Base-by-base conservation (phyloP, 2,113 vertebrate species). In the Neopipo cinnamomea region DNA sequence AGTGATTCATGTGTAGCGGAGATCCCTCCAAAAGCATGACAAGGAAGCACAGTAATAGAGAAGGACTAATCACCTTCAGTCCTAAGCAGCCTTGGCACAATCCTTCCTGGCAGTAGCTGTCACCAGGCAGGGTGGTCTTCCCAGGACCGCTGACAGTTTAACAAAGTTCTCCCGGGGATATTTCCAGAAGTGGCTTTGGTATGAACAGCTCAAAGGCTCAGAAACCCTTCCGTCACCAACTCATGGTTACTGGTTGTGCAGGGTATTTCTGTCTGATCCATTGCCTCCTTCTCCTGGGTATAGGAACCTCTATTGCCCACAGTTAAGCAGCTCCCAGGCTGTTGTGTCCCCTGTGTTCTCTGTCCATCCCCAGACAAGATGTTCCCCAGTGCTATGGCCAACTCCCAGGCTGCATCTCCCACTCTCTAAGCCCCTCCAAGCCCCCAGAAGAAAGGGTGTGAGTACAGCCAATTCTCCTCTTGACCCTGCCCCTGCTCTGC, bases 351-450 rank as follows among this genome's bases (percentile, higher is more conserved):
- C 50, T 12, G 24, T 28, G 27, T 15, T 37, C 65, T 61, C 35
- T 30, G 27, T 50, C 44, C 75, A 25, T 14, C 13, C 61, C 22
- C 33, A 50, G 62, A 23, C 44, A 59, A 59, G 33, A 75, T 8
- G 4, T 10, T 66, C 55, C 65, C 25, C 66, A 56, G 11, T 24
- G 50, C 85, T 46, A 28, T 0, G 0, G 77, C 33, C 33, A 88
- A 21, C 35, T 50, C 71, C 35, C 21, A 55, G 0, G 2, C 49
- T 72, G 24, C 53, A 33, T 8, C 50, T 61, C 50, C 22, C 68
- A 13, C 46, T 22, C 75, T 33, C 20, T 15, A 25, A 77, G 20
- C 42, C 46, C 76, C 81, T 56, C 62, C 58, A 47, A 53, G 62
- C 12, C 20, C 30, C 16, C 16, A 37, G 41, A 25, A 79, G 33